These are phyloP conservation scores for Columba livia DNA, from an alignment of 2,113 vertebrate genomes.

Conservation along the genomic window DNA sequence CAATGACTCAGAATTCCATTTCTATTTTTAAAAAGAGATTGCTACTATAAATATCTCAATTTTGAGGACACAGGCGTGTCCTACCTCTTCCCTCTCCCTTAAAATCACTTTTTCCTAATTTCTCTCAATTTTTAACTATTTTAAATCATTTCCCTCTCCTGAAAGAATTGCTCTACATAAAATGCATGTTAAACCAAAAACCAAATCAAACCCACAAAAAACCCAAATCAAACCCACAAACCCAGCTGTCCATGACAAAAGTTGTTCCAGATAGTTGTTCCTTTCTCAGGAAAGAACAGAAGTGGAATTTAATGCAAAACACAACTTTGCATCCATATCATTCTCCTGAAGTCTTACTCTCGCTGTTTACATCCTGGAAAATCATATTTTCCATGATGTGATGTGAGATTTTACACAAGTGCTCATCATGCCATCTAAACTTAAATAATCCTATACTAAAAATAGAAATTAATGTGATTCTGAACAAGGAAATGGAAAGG, in stretches of 20 bases:
- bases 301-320: neutral
- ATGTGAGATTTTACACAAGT: neutral
- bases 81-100: neutral
- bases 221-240: neutral
- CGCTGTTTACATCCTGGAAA: neutral
- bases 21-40: neutral
- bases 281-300: neutral
- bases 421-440: neutral
- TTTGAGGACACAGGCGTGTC: neutral
- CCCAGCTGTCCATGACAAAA: neutral
- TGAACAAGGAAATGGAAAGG: neutral
- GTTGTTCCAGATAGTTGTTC: neutral
- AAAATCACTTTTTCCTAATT: neutral
- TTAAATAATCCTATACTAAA: conserved; percentile 12
- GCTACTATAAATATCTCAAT: neutral
- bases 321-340: neutral
- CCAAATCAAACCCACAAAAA: neutral
- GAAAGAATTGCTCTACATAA: neutral
- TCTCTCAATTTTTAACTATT: neutral
- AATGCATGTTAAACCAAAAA: neutral
- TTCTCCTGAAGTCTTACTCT: neutral
- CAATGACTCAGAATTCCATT: neutral
- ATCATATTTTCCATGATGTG: neutral
- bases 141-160: neutral
- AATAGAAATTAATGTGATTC: neutral